Conservation (phyloP, 2,797 vertebrate genomes). For the Anguilla anguilla region DNA sequence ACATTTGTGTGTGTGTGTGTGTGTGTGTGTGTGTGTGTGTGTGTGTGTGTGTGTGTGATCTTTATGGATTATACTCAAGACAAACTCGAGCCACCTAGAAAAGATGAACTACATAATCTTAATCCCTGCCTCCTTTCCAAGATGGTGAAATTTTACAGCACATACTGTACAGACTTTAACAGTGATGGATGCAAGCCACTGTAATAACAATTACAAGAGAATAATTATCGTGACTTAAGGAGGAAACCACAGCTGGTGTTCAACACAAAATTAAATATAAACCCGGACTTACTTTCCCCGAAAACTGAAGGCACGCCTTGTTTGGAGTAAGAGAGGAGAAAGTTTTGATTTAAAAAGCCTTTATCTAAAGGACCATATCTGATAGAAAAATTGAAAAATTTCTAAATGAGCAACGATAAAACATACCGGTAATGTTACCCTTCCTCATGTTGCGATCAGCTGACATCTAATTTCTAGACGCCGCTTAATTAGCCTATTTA, state of each 20-base stretch:
- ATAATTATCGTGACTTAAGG: background rate
- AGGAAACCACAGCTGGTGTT: background rate
- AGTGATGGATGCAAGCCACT: background rate
- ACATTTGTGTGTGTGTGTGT: background rate
- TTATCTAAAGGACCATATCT: background rate
- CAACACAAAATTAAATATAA: background rate
- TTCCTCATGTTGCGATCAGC: no score
- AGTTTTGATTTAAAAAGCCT: background rate
- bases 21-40: background rate
- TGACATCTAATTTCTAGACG: no score
- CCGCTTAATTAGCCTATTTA: no score
- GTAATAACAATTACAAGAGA: background rate
- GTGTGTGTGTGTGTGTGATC: no score
- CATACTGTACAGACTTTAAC: background rate
- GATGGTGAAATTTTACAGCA: background rate
- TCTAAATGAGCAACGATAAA: no score
- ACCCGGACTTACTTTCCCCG: background rate
- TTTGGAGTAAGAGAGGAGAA: background rate
- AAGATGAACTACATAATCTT: background rate
- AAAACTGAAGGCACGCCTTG: background rate
- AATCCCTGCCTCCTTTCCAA: background rate
- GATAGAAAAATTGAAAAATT: no score
- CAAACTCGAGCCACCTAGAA: background rate
- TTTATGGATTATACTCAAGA: background rate
- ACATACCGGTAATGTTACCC: no score